Conservation (phyloP, 2,888 invertebrate species). For the Heteropelma amictum region DNA sequence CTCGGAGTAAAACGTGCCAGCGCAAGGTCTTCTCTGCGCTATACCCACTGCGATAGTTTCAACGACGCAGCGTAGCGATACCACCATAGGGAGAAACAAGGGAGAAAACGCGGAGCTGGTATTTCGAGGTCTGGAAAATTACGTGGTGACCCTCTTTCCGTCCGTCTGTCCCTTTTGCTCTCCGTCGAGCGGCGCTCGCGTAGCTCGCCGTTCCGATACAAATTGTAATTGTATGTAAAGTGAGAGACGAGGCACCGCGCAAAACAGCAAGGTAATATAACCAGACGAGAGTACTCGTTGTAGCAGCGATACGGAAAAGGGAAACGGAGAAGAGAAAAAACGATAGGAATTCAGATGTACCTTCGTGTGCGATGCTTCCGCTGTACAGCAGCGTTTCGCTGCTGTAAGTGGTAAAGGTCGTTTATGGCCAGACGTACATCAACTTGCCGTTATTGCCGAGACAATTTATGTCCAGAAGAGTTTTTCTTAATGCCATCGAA, state of each 20-base stretch:
- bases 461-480: constrained; percentile 1
- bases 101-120: constrained; percentile 29
- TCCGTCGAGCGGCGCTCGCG: neutral
- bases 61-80: constrained; percentile 19
- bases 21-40: constrained; percentile 30
- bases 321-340: neutral
- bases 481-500: neutral
- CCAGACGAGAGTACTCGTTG: constrained; percentile 8
- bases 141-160: constrained; percentile 40
- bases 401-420: constrained; percentile 45
- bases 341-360: neutral
- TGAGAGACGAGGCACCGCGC: constrained; percentile 49
- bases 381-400: constrained; percentile 51
- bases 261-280: constrained; percentile 58
- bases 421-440: constrained; percentile 35
- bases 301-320: constrained; percentile 6
- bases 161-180: neutral
- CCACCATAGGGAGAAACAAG: constrained; percentile 31
- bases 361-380: constrained; percentile 55
- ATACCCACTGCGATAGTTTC: neutral
- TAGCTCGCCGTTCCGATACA: constrained; percentile 55
- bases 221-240: constrained; percentile 70
- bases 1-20: constrained; percentile 50
- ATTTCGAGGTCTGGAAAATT: constrained; percentile 49
- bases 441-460: constrained; percentile 1